A percentile compares a stretch with the other conserved stretches of the same genome.
Evolutionary conservation across 2,113 vertebrate species (phyloP).

Genomic region (Peromyscus polionotus): DNA sequence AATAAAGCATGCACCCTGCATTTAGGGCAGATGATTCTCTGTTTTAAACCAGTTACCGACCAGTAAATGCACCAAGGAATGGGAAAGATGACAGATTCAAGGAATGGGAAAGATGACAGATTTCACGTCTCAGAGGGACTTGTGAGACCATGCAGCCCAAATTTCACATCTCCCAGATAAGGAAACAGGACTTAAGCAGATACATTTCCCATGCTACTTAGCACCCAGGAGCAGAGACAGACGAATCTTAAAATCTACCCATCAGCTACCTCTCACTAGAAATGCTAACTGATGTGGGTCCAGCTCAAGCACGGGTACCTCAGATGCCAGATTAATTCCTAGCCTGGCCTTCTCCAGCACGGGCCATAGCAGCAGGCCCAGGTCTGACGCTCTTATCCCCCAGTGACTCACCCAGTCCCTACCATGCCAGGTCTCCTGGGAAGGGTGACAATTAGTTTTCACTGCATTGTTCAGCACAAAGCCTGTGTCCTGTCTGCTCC

Average conservation of each 20-base stretch:
- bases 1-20: not conserved
- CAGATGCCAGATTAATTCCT: not conserved
- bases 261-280: not conserved
- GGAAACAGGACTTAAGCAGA: not conserved
- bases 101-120: not conserved
- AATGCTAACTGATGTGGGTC: not conserved
- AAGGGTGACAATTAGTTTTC: constrained; percentile 71
- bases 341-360: not conserved
- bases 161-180: not conserved
- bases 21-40: not conserved
- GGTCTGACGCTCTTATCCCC: constrained; percentile 40
- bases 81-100: not conserved
- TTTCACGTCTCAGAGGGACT: not conserved
- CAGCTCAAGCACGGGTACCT: not conserved
- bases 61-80: not conserved
- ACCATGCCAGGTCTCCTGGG: not conserved
- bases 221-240: not conserved
- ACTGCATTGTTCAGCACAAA: constrained; percentile 45
- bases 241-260: not conserved
- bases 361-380: constrained; percentile 24
- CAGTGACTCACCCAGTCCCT: not conserved
- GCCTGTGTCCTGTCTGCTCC: not conserved
- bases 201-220: not conserved
- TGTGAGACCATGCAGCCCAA: not conserved
- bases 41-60: not conserved